These are phyloP conservation scores for Discoglossus pictus DNA, from an alignment of 2,797 vertebrate genomes.

Conservation along the genomic window DNA sequence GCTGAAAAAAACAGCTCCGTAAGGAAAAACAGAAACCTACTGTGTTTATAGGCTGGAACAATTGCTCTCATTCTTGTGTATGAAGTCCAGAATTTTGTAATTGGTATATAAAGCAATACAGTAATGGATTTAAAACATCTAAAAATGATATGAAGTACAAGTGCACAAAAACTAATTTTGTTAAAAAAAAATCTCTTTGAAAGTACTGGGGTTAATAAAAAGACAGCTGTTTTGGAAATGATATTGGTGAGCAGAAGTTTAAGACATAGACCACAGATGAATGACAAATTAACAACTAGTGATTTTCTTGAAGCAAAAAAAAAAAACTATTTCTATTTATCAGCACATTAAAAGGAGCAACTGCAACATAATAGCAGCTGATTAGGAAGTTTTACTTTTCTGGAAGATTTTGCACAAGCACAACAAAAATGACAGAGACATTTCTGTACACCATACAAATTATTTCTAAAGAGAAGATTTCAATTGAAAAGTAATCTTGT, in stretches of 20 bases:
- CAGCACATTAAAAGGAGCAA: slow-evolving; percentile 3
- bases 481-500: neutral
- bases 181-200: too few species aligned
- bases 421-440: neutral
- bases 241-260: slow-evolving; percentile 14
- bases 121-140: too few species aligned
- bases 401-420: neutral
- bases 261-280: slow-evolving; percentile 13
- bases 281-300: slow-evolving; percentile 16
- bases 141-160: too few species aligned
- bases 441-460: neutral
- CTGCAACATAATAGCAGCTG: slow-evolving; percentile 30
- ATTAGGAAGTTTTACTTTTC: slow-evolving; percentile 25
- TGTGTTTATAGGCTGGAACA: too few species aligned
- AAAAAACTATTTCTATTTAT: slow-evolving; percentile 30
- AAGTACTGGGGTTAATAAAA: slow-evolving; percentile 5
- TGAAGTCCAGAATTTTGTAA: too few species aligned
- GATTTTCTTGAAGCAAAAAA: slow-evolving; percentile 10
- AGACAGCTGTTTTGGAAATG: slow-evolving; percentile 22
- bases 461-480: slow-evolving; percentile 11
- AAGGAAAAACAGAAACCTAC: too few species aligned
- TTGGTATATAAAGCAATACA: too few species aligned
- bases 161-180: too few species aligned
- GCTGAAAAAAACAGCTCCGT: too few species aligned
- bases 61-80: too few species aligned